Percentiles rank a stretch among this genome's conserved stretches.
These are phyloP conservation scores for Trichonephila inaurata DNA, from an alignment of 1,140 invertebrate genomes.

Conservation along the genomic window DNA sequence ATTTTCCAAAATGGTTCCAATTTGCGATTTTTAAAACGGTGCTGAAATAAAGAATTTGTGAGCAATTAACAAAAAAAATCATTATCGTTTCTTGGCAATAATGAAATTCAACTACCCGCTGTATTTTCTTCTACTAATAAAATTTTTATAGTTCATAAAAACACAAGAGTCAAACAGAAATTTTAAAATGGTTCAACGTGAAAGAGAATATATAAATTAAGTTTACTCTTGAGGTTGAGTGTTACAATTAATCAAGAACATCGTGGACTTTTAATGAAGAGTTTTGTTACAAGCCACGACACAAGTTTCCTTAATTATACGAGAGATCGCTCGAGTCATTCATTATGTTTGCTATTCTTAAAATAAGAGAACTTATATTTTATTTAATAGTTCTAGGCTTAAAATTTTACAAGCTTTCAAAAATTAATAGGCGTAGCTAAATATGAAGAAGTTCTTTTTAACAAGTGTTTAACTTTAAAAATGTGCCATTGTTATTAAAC, in stretches of 20 bases:
- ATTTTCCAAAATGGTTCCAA: background rate
- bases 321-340: conserved; percentile 19
- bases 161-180: background rate
- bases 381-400: background rate
- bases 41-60: background rate
- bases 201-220: conserved; percentile 1
- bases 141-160: conserved; percentile 31
- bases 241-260: conserved; percentile 31
- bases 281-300: conserved; percentile 22
- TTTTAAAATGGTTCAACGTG: background rate
- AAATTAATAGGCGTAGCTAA: background rate
- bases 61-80: background rate
- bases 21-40: background rate
- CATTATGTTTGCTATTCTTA: background rate
- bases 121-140: background rate
- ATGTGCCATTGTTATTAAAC: no score
- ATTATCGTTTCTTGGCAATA: background rate
- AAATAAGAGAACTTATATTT: background rate
- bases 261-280: conserved; percentile 27
- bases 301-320: conserved; percentile 28
- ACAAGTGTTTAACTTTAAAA: no score
- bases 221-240: conserved; percentile 2
- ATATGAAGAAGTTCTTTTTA: no score
- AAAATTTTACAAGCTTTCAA: background rate
- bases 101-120: background rate